These are phyloP conservation scores for Bombus impatiens DNA, from an alignment of 1,140 invertebrate genomes.

Conservation along the genomic window DNA sequence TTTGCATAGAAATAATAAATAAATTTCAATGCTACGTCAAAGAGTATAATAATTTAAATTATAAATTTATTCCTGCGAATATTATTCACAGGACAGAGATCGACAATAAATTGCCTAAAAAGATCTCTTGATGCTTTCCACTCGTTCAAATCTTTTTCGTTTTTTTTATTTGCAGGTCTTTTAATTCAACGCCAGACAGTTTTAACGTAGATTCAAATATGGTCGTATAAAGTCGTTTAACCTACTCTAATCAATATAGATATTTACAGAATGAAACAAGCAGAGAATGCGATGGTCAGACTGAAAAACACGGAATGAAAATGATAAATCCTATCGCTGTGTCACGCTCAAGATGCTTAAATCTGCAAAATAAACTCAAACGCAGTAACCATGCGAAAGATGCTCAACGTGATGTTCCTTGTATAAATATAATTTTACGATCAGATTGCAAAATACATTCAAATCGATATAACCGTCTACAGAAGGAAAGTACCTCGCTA, in stretches of 20 bases:
- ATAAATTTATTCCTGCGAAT: background rate
- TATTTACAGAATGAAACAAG: conserved; percentile 35
- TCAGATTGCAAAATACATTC: conserved; percentile 22
- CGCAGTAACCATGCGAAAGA: background rate
- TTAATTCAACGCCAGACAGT: conserved; percentile 79
- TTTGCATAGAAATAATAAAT: conserved; percentile 22
- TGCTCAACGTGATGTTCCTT: background rate
- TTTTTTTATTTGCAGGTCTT: conserved; percentile 76
- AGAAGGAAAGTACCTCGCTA: background rate
- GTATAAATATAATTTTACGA: conserved; percentile 44
- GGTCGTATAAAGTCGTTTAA: conserved; percentile 71
- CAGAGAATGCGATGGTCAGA: background rate
- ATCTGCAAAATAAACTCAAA: background rate
- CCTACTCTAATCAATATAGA: conserved; percentile 52
- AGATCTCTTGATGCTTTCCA: background rate
- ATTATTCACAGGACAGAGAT: background rate
- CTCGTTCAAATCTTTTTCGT: conserved; percentile 1
- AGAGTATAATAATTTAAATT: background rate
- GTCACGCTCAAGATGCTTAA: background rate
- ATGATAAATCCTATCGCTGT: background rate
- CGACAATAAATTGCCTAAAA: too few species aligned
- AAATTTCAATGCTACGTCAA: background rate
- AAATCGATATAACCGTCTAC: background rate
- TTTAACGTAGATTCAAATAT: conserved; percentile 79
- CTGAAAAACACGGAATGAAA: background rate